Evolutionary conservation across 1,140 invertebrate species (phyloP), one percentile per base, ranked within the genome.

Genomic region (Leucophenga varia): DNA sequence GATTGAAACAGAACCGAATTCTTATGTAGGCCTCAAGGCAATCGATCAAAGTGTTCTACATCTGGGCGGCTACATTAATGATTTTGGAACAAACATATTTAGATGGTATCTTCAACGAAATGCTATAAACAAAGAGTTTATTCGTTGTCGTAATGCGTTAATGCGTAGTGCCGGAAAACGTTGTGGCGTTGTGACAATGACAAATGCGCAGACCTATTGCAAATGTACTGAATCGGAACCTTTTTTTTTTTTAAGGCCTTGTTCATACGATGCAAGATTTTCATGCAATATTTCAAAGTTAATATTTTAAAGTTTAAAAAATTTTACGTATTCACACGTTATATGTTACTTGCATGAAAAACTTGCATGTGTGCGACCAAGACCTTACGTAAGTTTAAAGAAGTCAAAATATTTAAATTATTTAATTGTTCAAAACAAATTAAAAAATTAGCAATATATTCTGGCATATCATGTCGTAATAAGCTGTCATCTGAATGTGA

Each of bases 1-100:
- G 2, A 82, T 96, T 3, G 80, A 81, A 36, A 84, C 92, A 0
- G 86, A 85, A 63, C 87, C 91, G 1, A 86, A 91, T 68, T 94
- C 93, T 1, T 88, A 86, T 54, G 84, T 97, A 37, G 90, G 89
- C 28, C 69, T 97, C 4, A 74, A 93, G 45, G 93, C 69, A 1
- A 83, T 97, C 3, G 93, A 97, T 77, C 89, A 95, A 72, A 90
- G 90, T 75, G 88, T 93, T 0, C 64, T 90, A 0, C 64, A 91
- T 2, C 76, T 96, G 10, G 64, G 60, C 28, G 37, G 8, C 31
- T 9, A 16, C 8, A 64, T 58, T 18, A 70, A 70, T 30, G 69
- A 72, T 28, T 22, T 73, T 10, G 52, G 20, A 22, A 49, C 64
- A 38, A 43, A 73, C 37, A 54, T 78, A 3, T 64, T 76, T 3